Evolutionary conservation across 2,113 vertebrate species (phyloP).

Genomic region (Indri indri): DNA sequence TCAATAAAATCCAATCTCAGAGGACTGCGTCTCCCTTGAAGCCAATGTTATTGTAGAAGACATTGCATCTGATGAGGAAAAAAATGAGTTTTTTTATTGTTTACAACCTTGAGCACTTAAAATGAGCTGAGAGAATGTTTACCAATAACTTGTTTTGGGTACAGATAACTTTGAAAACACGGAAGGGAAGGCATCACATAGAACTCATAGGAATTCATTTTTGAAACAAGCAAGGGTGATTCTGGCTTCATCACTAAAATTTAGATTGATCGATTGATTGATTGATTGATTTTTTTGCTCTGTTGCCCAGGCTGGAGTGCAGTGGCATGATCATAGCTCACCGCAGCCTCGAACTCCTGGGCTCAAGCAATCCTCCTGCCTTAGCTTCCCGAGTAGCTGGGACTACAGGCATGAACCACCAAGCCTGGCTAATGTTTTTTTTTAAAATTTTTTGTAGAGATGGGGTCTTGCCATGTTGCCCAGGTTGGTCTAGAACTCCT

Average conservation of each 20-base stretch:
- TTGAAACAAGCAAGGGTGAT: neutral
- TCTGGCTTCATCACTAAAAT: slow-evolving; percentile 14
- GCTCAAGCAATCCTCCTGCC: no score
- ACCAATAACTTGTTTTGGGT: neutral
- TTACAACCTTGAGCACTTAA: neutral
- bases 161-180: neutral
- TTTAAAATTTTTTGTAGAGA: no score
- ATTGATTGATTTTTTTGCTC: no score
- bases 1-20: neutral
- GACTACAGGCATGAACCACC: no score
- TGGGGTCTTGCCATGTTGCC: no score
- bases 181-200: neutral
- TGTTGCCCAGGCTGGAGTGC: no score
- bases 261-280: neutral
- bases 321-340: no score
- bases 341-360: no score
- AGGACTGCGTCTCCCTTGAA: neutral
- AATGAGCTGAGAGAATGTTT: neutral
- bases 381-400: no score
- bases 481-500: no score
- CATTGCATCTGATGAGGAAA: neutral
- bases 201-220: neutral
- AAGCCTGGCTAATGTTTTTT: no score
- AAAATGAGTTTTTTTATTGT: neutral
- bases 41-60: neutral